Evolutionary conservation across 1,140 invertebrate genomes (phyloP).

Genomic region (Papilio polytes): DNA sequence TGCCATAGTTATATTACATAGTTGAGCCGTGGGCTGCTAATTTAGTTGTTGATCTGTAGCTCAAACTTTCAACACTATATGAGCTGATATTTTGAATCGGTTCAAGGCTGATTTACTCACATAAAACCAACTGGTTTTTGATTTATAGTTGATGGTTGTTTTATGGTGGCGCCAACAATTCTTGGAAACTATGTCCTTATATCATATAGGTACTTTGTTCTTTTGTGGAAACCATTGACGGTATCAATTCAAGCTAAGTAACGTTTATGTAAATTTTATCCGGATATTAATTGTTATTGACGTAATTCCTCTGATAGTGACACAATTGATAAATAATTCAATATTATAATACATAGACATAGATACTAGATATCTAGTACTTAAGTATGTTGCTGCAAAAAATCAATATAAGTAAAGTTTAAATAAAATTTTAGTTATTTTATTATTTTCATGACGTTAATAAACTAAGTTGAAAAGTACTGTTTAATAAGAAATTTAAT

Average conservation of each 20-base stretch:
- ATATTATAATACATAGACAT: not conserved
- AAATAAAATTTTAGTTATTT: too few relatives aligned
- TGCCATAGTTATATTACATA: too few relatives aligned
- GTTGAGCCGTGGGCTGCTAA: too few relatives aligned
- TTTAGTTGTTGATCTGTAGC: too few relatives aligned
- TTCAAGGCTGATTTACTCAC: too few relatives aligned
- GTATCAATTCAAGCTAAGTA: not conserved
- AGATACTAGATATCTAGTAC: not conserved
- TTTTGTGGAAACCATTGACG: not conserved
- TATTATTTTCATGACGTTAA: too few relatives aligned
- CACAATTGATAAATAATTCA: not conserved
- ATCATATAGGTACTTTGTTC: not conserved
- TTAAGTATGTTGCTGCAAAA: not conserved
- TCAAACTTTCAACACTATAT: too few relatives aligned
- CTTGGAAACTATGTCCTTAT: not conserved
- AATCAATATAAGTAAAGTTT: too few relatives aligned
- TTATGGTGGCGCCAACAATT: not conserved
- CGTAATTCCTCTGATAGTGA: not conserved
- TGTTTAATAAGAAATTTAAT: too few relatives aligned
- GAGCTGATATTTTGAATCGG: too few relatives aligned
- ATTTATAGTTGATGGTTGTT: slow-evolving; percentile 23
- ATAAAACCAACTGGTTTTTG: slow-evolving; percentile 27
- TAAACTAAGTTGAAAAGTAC: too few relatives aligned
- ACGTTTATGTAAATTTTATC: slow-evolving; percentile 15
- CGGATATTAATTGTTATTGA: slow-evolving; percentile 16